These are phyloP conservation scores for Loris lydekkerianus DNA, from an alignment of 2,797 vertebrate genomes.

Conservation along the genomic window DNA sequence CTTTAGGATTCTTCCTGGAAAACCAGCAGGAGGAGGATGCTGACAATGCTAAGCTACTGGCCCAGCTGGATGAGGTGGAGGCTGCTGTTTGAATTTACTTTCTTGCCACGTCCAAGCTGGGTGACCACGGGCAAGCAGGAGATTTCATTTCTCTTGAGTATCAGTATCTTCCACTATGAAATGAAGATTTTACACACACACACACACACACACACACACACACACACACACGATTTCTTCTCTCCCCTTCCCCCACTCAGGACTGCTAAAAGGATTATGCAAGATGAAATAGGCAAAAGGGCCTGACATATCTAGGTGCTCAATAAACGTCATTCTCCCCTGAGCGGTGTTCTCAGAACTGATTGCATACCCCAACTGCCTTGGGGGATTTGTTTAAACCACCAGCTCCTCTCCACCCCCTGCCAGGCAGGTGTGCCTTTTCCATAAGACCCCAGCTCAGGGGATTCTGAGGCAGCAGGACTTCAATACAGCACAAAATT, in stretches of 20 bases:
- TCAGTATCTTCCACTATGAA: neutral
- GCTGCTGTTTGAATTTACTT: neutral
- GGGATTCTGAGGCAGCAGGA: neutral
- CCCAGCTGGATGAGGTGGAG: neutral
- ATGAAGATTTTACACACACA: neutral
- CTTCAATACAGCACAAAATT: neutral
- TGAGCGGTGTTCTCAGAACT: neutral
- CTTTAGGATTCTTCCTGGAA: slow-evolving; percentile 57
- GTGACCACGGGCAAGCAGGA: neutral
- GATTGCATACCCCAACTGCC: neutral
- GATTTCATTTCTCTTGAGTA: neutral
- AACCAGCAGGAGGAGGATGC: slow-evolving; percentile 1
- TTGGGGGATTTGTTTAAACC: neutral
- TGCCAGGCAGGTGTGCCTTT: neutral
- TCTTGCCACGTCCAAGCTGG: neutral
- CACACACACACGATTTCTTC: neutral
- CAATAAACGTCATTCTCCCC: neutral
- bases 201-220: too few species aligned
- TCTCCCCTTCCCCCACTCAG: neutral
- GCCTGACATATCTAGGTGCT: neutral
- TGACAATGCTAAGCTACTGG: neutral
- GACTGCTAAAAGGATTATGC: neutral
- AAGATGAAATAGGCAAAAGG: neutral
- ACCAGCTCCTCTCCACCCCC: neutral
- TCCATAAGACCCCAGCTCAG: neutral